phyloP scores from a whole-genome alignment of 1,140 invertebrate species.

The Macrobrachium nipponense region DNA sequence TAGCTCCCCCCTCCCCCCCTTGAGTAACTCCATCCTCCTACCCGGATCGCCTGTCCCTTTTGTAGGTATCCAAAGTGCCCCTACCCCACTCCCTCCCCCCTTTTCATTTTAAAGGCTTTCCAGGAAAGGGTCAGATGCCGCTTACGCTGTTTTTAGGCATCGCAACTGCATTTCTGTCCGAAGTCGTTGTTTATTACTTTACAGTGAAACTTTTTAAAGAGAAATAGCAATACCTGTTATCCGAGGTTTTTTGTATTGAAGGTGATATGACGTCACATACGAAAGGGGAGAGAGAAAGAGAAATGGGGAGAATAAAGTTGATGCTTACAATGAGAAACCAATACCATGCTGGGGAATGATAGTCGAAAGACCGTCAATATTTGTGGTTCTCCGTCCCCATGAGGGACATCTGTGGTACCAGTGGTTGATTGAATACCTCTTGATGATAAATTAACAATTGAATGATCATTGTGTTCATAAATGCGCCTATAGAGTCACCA shows the following conservation, averaged over 20 bases:
- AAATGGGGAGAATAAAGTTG: neutral
- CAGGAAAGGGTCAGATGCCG: neutral
- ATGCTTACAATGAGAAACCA: constrained; percentile 4
- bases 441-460: no score
- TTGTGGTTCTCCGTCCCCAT: no score
- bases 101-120: neutral
- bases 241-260: no score
- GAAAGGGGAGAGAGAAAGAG: constrained; percentile 7
- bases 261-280: neutral
- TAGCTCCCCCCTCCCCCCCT: neutral
- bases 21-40: neutral
- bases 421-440: no score
- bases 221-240: neutral
- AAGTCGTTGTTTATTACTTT: no score
- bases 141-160: no score
- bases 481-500: no score
- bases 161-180: no score
- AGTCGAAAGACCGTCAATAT: no score
- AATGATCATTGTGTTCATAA: no score
- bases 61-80: neutral
- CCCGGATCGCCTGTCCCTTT: neutral
- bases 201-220: neutral
- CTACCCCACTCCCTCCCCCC: neutral
- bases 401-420: no score
- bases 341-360: neutral